phyloP scores from a whole-genome alignment of 2,888 invertebrate genomes.

The Chrysolina haemoptera region DNA sequence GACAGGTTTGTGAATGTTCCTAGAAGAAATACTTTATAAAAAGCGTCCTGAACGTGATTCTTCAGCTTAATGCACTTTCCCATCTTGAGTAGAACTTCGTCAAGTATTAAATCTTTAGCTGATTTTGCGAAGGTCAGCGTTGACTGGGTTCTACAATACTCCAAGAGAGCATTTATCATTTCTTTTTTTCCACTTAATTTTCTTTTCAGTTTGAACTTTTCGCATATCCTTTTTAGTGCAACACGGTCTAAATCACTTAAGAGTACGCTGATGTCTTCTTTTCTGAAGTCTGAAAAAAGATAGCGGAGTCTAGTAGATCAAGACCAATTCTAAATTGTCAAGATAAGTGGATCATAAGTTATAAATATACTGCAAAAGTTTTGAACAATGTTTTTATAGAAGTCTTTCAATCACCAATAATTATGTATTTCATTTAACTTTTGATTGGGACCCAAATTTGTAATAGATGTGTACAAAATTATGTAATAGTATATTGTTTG shows the following conservation, averaged over 20 bases:
- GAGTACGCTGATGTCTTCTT: constrained; percentile 37
- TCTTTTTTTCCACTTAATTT: constrained; percentile 50
- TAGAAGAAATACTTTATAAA: constrained; percentile 58
- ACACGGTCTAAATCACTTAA: constrained; percentile 36
- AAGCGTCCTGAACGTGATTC: constrained; percentile 49
- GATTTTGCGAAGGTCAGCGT: constrained; percentile 58
- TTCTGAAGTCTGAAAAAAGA: constrained; percentile 43
- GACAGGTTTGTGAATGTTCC: constrained; percentile 59
- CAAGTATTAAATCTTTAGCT: constrained; percentile 56
- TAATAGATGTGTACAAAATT: too few relatives aligned
- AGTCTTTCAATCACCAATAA: too few relatives aligned
- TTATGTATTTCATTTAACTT: too few relatives aligned
- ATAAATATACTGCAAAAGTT: too few relatives aligned
- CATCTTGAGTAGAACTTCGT: constrained; percentile 55
- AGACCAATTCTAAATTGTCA: background rate
- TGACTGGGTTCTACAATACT: constrained; percentile 55
- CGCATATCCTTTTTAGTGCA: constrained; percentile 44
- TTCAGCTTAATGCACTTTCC: constrained; percentile 59
- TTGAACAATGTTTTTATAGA: too few relatives aligned
- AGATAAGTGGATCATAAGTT: background rate
- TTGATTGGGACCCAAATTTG: too few relatives aligned
- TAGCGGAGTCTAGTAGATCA: constrained; percentile 4
- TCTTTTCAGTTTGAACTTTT: constrained; percentile 40
- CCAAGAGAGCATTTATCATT: constrained; percentile 54
- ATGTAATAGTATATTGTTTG: too few relatives aligned